Evolutionary conservation across 2,113 vertebrate genomes (phyloP), one percentile per base, ranked within the genome.

Genomic region (Lycocorax pyrrhopterus): DNA sequence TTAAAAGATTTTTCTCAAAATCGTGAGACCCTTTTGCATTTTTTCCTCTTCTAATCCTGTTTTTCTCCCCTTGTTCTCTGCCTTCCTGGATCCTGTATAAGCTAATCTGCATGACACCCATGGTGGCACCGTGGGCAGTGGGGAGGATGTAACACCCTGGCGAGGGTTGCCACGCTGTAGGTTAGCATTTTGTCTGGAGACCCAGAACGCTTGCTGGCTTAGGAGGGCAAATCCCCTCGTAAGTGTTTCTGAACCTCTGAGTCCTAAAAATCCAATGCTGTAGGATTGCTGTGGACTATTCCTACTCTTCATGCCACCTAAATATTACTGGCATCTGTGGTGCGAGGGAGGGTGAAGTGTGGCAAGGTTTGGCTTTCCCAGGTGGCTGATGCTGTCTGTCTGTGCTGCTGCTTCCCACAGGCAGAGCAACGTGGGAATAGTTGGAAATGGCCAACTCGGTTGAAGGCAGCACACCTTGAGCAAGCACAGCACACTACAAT

Each of bases 61-160:
- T 93, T 92, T 92, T 75, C n/a, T 92, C 26, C 33, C 66, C 80
- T 95, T 96, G 88, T 90, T 94, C 83, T 96, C 73, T 76, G 67
- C 64, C 46, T 80, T 55, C 53, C 47, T 7, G 7, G 60, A 71
- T 80, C 51, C 82, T 71, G 21, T 47, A 39, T 43, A 62, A 87
- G n/a, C 80, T 87, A 49, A 82, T 87, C 94, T 93, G 76, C 49
- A 66, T 3, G 1, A 84, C 39, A 62, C 44, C 88, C 76, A 43
- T 19, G 73, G 90, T 79, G 82, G 89, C 79, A 93, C 67, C 29
- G 11, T 39, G 81, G 95, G 77, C 77, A 93, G 51, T 4, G 19
- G 2, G 6, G 55, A 83, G 77, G 81, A 60, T 41, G 85, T 19
- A 66, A 85, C 39, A 43, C 35, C 75, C 20, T 56, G 53, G 62